phyloP scores from a whole-genome alignment of 2,113 vertebrate species.

The Trogon surrucura region DNA sequence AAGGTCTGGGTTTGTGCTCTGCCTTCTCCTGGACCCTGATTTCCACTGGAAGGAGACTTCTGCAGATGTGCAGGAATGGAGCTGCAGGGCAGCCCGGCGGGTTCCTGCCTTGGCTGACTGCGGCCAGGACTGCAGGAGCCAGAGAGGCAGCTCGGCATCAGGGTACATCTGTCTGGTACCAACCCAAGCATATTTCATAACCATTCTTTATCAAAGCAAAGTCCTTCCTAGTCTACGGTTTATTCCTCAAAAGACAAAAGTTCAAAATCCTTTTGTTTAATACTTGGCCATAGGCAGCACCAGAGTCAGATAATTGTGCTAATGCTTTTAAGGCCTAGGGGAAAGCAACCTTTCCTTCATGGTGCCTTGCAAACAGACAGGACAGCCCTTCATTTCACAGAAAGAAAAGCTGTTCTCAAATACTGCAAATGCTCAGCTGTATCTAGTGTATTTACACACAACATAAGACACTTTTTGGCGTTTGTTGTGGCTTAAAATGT shows the following conservation, averaged over 20 bases:
- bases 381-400: background rate
- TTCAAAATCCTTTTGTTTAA: background rate
- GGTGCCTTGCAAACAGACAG: background rate
- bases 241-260: background rate
- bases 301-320: background rate
- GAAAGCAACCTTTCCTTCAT: background rate
- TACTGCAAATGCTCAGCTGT: background rate
- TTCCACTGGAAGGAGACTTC: background rate
- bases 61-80: background rate
- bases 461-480: background rate
- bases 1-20: rapidly evolving
- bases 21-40: background rate
- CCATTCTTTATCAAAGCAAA: background rate
- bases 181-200: background rate
- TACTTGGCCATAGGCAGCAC: background rate
- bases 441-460: background rate
- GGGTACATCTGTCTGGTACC: background rate
- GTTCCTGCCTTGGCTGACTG: background rate
- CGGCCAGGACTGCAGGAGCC: background rate
- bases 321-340: background rate
- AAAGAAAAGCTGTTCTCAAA: background rate
- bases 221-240: background rate
- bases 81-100: background rate
- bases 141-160: background rate
- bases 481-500: background rate